These are phyloP conservation scores for Apotomis betuletana DNA, from an alignment of 2,888 invertebrate genomes.

Conservation along the genomic window DNA sequence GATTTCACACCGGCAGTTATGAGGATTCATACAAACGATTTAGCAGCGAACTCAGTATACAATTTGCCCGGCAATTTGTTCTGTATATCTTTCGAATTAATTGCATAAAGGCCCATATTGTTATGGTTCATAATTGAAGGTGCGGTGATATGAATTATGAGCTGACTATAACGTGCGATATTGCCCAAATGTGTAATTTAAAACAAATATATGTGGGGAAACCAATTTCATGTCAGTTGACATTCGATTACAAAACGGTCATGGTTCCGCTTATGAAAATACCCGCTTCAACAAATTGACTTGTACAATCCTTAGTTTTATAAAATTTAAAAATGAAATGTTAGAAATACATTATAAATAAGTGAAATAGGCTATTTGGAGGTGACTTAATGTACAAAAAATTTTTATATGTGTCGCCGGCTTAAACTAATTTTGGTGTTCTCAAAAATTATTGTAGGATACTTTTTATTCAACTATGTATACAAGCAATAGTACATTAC, in stretches of 20 bases:
- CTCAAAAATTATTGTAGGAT: no score
- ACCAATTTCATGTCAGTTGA: not conserved
- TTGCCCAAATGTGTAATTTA: not conserved
- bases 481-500: no score
- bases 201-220: not conserved
- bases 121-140: slow-evolving; percentile 14
- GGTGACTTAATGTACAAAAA: no score
- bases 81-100: slow-evolving; percentile 25
- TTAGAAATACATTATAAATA: no score
- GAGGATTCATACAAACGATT: slow-evolving; percentile 30
- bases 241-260: not conserved
- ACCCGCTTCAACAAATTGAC: no score
- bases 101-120: slow-evolving; percentile 15
- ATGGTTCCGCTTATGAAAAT: no score
- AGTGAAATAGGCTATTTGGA: no score
- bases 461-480: no score
- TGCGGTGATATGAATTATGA: not conserved
- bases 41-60: slow-evolving; percentile 18
- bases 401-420: no score
- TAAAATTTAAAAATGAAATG: no score
- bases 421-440: no score
- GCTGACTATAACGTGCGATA: not conserved
- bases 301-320: no score
- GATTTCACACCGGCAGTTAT: slow-evolving; percentile 33
- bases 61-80: slow-evolving; percentile 15